Base-by-base conservation (phyloP, 2,888 invertebrate genomes). In the Petrolisthes cinctipes region DNA sequence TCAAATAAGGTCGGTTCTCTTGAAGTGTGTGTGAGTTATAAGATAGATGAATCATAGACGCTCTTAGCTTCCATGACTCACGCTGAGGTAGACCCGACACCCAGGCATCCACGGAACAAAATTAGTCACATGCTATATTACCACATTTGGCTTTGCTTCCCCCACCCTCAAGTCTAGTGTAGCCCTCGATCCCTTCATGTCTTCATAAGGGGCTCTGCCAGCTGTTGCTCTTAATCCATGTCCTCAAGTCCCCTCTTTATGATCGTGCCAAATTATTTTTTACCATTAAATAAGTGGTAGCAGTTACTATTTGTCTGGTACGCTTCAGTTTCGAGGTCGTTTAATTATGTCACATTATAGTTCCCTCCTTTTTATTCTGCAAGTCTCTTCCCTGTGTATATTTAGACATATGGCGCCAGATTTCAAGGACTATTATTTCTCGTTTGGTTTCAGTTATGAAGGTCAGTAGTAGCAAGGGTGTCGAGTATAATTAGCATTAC, bases 51-150 rank as follows among this genome's bases (percentile, higher is more conserved):
- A 81, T 86, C 86, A 86, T 53, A 68, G 61, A 23, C 86, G 81
- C 81, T 82, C 76, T 86, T 86, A 57, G 82, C 81, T 11, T 82
- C 75, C 54, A 51, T 86, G 86, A 86, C 82, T 81, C 81, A 86
- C 37, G 37, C 23, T 76, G 66, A 75, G 86, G 82, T 80, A 75
- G 86, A 83, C 86, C 79, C 78, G 68, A 83, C 86, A 83, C 86
- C 86, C 68, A 80, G 86, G 76, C 86, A 86, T 68, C 86, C 68
- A 85, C 66, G 84, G 75, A 54, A 83, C 81, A 88, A 75, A 88
- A 84, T 88, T 88, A 88, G 87, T 88, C 84, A 84, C 87, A 61
- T 80, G 81, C 54, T 81, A 78, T 80, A 88, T 88, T 84, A 84
- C 87, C 87, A 73, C 87, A 83, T 88, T 84, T 88, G 87, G 87